Evolutionary conservation across 1,140 invertebrate genomes (phyloP), one percentile per base, ranked within the genome.

Genomic region (Popillia japonica): DNA sequence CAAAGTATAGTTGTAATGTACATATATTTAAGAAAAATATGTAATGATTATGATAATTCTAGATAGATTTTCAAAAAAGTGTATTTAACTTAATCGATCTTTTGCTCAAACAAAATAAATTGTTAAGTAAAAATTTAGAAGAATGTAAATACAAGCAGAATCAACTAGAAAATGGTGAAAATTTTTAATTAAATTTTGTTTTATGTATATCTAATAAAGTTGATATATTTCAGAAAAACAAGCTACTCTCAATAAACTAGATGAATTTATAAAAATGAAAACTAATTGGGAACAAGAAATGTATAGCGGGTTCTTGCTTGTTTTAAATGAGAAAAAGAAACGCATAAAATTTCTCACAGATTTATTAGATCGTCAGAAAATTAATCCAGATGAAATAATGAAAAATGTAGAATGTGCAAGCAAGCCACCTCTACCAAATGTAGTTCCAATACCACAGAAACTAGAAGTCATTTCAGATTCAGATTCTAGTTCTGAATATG

Each of bases 261-360:
- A 20, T 0, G 42, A 78, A 14, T 78, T 55, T 59, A 22, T 78
- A 3, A 42, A 73, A 11, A 14, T 27, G 22, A 78, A 78, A 74
- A 9, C 17, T 10, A 73, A 61, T 27, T 55, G 41, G 41, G 77
- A 78, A 61, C 40, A 78, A n/a, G 68, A 78, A 55, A 74, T 78
- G 27, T 78, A 78, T 22, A 74, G 73, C 14, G 76, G 59, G 27
- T 78, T 78, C 72, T 17, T 78, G 11, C 40, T 78, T 59, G 10
- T 78, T 22, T 76, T 78, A 76, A 78, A 78, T 48, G 73, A 78
- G 27, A 78, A 78, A 34, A 78, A 78, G 34, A 68, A 40, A 27
- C 73, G 74, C 3, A 75, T 78, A 27, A 27, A 48, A 68, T 41
- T 68, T 23, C 72, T 78, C 10, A 72, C 40, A 42, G 74, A 76